Evolutionary conservation across 1,140 invertebrate genomes (phyloP), one percentile per base, ranked within the genome.

Genomic region (Procambarus clarkii): DNA sequence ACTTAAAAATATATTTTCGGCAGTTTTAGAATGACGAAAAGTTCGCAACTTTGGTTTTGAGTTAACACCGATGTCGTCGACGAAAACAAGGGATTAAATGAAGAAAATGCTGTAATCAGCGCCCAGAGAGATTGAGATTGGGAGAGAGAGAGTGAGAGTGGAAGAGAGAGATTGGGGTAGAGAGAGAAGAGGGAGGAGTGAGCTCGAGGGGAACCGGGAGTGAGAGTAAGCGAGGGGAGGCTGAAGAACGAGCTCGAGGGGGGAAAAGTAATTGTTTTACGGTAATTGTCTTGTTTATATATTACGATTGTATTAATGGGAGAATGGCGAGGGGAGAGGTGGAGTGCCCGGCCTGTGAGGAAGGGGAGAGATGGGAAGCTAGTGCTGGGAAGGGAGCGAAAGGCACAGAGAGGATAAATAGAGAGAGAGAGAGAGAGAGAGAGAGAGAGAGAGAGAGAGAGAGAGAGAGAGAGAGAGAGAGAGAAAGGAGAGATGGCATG

Each of bases 231-330:
- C 2, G n/a, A 74, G 69, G 24, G 24, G 24, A 34, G 69, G 34
- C 1, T 34, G 69, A 74, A n/a, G 69, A 21, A 74, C 69, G n/a
- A 34, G n/a, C 2, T 8, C 64, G 64, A 11, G 69, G 11, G 69
- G 69, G n/a, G 24, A 34, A 34, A 74, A 74, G 4, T 3, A 44
- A 74, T 44, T 74, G 69, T 34, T 74, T 34, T 34, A 34, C n/a
- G 21, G 69, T 74, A 74, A 74, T 74, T 74, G 69, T 74, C n/a
- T 74, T 34, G 69, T 74, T 74, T 74, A 74, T 74, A 34, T 74
- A 74, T 74, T 74, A 74, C 69, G n/a, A 34, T 74, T 34, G 64
- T 69, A 74, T 74, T 74, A 74, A 74, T 74, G 69, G 69, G 69
- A 74, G 69, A n/a, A n/a, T 74, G 7, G 11, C 69, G 24, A 74